These are phyloP conservation scores for Orchesellides sinensis DNA, from an alignment of 2,888 invertebrate genomes.

Conservation along the genomic window DNA sequence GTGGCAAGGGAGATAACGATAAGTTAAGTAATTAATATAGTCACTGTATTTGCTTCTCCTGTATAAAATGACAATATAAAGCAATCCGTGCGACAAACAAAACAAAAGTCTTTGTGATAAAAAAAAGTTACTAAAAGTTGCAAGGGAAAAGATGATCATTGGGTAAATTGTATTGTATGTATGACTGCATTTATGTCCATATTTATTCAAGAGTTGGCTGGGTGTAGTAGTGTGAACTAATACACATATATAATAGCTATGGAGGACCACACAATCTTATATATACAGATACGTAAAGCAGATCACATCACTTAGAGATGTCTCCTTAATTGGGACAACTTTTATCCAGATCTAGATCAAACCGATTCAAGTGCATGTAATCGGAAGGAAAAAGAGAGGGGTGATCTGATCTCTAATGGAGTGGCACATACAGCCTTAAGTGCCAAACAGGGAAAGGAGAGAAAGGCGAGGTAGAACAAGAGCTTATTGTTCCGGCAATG, in stretches of 20 bases:
- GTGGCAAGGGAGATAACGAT: no score
- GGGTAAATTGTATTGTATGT: no score
- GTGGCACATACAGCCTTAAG: conserved; percentile 56
- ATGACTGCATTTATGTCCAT: background rate
- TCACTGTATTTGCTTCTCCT: no score
- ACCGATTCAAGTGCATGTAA: conserved; percentile 30
- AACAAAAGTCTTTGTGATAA: no score
- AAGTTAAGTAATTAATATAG: no score
- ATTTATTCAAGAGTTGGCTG: background rate
- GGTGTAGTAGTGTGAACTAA: no score
- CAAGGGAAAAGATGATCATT: no score
- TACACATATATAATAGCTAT: background rate
- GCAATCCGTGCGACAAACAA: no score
- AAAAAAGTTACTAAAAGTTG: no score
- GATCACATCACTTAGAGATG: conserved; percentile 19
- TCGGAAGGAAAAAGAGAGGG: conserved; percentile 39
- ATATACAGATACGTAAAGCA: background rate
- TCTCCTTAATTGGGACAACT: conserved; percentile 61
- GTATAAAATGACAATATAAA: no score
- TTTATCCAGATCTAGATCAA: conserved; percentile 53
- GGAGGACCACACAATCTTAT: conserved; percentile 4
- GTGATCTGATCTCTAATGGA: conserved; percentile 64
- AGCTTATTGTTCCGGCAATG: conserved; percentile 24
- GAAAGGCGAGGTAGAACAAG: conserved; percentile 16
- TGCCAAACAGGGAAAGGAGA: conserved; percentile 26